Conservation (phyloP, 1,140 invertebrate species). For the Myzus persicae region DNA sequence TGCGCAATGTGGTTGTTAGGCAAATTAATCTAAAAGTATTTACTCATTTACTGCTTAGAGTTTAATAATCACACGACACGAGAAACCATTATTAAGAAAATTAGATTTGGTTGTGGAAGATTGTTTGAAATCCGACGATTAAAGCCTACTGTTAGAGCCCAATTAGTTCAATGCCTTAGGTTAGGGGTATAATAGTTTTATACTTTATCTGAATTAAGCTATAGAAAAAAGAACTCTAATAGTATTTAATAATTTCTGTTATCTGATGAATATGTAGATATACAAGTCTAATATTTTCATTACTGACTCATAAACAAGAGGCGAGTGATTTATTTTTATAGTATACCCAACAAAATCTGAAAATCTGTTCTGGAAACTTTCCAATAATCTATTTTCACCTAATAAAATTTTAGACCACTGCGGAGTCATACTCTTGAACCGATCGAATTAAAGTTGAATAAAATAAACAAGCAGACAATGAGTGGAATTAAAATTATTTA, state of each 20-base stretch:
- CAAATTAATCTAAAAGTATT: neutral
- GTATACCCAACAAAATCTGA: neutral
- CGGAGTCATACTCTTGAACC: neutral
- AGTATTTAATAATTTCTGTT: neutral
- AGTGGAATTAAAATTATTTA: neutral
- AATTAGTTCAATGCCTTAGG: neutral
- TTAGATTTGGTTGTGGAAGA: neutral
- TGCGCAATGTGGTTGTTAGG: neutral
- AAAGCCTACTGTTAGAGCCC: neutral
- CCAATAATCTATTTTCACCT: constrained; percentile 1
- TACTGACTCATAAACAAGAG: neutral
- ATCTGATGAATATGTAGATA: neutral
- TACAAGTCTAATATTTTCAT: neutral
- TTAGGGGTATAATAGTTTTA: neutral
- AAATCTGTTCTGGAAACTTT: constrained; percentile 4
- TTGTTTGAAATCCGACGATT: neutral
- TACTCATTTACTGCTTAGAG: neutral
- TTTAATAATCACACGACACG: neutral
- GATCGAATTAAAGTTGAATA: constrained; percentile 18
- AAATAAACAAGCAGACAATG: neutral
- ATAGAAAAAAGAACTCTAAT: neutral
- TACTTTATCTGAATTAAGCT: neutral
- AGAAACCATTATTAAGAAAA: neutral
- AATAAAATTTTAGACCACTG: neutral
- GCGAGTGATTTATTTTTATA: neutral